phyloP scores from a whole-genome alignment of 2,113 vertebrate genomes.

The Chaetorhynchus papuensis region DNA sequence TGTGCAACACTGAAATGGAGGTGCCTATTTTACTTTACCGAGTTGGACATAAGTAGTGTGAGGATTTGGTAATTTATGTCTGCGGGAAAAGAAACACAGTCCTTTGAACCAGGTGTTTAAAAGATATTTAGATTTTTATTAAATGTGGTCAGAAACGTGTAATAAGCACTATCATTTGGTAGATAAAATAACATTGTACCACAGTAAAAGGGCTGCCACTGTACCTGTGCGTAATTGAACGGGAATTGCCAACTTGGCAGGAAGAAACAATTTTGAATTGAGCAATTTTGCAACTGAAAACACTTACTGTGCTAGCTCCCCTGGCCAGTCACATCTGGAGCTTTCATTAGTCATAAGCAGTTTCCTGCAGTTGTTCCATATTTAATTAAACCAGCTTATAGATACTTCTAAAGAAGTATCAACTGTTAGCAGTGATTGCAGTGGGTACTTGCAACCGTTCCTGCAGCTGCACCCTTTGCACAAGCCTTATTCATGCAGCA shows the following conservation, averaged over 20 bases:
- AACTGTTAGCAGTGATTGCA: neutral
- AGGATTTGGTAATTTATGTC: neutral
- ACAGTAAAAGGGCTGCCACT: neutral
- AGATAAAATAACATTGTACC: neutral
- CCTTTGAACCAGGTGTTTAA: neutral
- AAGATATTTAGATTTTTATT: neutral
- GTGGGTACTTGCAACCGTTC: neutral
- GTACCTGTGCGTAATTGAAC: neutral
- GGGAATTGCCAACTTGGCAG: neutral
- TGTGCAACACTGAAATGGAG: neutral
- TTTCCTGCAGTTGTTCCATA: neutral
- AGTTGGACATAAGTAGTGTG: neutral
- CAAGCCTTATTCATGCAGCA: neutral
- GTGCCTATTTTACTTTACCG: neutral
- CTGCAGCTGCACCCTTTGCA: neutral
- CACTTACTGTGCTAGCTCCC: neutral
- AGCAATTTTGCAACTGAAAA: neutral
- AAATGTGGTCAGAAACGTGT: neutral
- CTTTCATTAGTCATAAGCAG: neutral
- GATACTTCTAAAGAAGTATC: neutral
- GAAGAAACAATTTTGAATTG: neutral
- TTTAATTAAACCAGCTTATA: neutral
- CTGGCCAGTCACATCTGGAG: neutral
- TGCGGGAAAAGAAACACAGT: neutral
- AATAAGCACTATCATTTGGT: neutral